phyloP scores from a whole-genome alignment of 2,113 vertebrate species.

The Illadopsis cleaveri region DNA sequence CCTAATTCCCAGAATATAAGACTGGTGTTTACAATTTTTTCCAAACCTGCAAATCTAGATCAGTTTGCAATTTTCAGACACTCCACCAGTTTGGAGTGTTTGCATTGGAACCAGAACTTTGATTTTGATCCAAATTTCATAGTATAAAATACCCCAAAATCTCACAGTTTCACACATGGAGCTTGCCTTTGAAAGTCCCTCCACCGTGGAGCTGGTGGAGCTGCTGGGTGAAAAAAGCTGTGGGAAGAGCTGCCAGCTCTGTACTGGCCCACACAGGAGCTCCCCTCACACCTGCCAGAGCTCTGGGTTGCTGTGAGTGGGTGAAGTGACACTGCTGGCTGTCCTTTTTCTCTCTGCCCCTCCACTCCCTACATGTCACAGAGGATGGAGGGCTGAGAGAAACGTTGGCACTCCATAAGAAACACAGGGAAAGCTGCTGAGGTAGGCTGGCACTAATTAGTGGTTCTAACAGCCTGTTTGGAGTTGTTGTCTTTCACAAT shows the following conservation, averaged over 20 bases:
- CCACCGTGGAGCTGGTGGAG: neutral
- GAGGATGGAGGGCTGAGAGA: neutral
- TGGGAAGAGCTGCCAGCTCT: neutral
- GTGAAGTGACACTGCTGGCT: neutral
- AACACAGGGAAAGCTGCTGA: neutral
- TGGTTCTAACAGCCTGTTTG: neutral
- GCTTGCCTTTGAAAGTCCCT: neutral
- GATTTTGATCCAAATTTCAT: neutral
- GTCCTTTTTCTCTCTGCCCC: neutral
- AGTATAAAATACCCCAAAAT: neutral
- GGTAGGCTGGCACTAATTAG: neutral
- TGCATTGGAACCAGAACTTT: neutral
- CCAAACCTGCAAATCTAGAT: neutral
- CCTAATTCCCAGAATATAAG: neutral
- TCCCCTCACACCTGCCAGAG: neutral
- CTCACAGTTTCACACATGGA: no score
- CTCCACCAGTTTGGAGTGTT: neutral
- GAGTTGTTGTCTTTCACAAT: neutral
- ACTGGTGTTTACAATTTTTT: neutral
- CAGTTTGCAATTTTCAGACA: neutral
- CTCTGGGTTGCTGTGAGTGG: neutral
- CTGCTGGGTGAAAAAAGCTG: neutral
- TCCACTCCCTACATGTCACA: accelerated
- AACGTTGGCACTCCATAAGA: accelerated
- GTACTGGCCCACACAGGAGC: neutral